A percentile compares a stretch with the other conserved stretches of the same genome.
phyloP scores from a whole-genome alignment of 1,140 invertebrate genomes.

The Melitaea cinxia region DNA sequence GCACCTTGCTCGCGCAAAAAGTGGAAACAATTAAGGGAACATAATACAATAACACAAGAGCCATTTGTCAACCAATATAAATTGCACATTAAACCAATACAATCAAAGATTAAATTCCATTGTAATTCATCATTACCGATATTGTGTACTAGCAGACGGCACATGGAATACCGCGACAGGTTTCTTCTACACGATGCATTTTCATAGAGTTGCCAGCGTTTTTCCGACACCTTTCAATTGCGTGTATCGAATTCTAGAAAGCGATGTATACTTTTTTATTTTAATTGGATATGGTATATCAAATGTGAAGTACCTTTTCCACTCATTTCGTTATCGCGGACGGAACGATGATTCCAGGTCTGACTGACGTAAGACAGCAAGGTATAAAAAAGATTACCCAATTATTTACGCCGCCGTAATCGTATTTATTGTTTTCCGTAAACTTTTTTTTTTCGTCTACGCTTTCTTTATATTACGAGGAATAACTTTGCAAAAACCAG shows the following conservation, averaged over 20 bases:
- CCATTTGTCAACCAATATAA: constrained; percentile 61
- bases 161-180: constrained; percentile 71
- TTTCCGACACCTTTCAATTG: constrained; percentile 79
- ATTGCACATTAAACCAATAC: constrained; percentile 64
- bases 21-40: constrained; percentile 76
- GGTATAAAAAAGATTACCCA: constrained; percentile 32
- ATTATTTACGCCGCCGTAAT: constrained; percentile 30
- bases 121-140: constrained; percentile 52
- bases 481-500: constrained; percentile 12
- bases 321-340: constrained; percentile 32
- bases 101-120: constrained; percentile 66
- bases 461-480: constrained; percentile 14
- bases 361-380: constrained; percentile 36
- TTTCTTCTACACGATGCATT: constrained; percentile 74
- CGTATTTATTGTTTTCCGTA: constrained; percentile 32
- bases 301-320: constrained; percentile 23
- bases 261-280: constrained; percentile 69
- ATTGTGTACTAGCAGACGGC: constrained; percentile 58
- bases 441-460: constrained; percentile 21
- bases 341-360: constrained; percentile 30
- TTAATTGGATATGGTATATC: constrained; percentile 55
- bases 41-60: constrained; percentile 60
- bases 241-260: constrained; percentile 79
- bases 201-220: constrained; percentile 78
- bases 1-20: constrained; percentile 78